Evolutionary conservation across 2,888 invertebrate species (phyloP).

Genomic region (Masnerella sp.): DNA sequence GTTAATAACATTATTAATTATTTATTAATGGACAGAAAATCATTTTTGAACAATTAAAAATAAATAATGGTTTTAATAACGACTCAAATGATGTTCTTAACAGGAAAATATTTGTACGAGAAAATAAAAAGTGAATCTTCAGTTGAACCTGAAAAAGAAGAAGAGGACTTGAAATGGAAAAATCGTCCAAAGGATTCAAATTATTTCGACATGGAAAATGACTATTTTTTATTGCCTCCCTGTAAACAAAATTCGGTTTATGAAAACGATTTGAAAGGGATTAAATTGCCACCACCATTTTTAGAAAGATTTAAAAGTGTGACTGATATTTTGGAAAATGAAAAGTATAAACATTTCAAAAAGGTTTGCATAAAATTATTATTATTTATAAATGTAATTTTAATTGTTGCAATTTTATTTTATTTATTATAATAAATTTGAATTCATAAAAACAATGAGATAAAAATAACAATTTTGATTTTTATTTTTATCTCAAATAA

Average conservation of each 20-base stretch:
- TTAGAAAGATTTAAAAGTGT: constrained; percentile 8
- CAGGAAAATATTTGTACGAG: not conserved
- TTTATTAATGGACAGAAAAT: too few species aligned
- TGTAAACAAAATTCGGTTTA: constrained; percentile 14
- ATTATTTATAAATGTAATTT: not conserved
- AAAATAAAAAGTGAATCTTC: not conserved
- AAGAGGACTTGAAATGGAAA: not conserved
- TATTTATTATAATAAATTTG: too few species aligned
- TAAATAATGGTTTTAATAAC: not conserved
- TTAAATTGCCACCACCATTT: constrained; percentile 14
- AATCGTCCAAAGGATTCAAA: not conserved
- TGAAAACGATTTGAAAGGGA: constrained; percentile 28
- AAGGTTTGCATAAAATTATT: constrained; percentile 24
- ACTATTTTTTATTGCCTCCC: constrained; percentile 6
- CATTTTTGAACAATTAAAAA: too few species aligned
- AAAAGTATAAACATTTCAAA: constrained; percentile 1
- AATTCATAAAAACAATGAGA: too few species aligned
- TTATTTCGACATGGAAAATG: not conserved
- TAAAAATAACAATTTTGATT: too few species aligned
- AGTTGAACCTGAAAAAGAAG: not conserved
- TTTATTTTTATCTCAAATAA: too few species aligned
- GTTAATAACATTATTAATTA: too few species aligned
- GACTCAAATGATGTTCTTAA: not conserved
- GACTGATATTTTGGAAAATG: not conserved
- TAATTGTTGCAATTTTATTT: not conserved